Evolutionary conservation across 1,140 invertebrate genomes (phyloP).

Genomic region (Achatina immaculata): DNA sequence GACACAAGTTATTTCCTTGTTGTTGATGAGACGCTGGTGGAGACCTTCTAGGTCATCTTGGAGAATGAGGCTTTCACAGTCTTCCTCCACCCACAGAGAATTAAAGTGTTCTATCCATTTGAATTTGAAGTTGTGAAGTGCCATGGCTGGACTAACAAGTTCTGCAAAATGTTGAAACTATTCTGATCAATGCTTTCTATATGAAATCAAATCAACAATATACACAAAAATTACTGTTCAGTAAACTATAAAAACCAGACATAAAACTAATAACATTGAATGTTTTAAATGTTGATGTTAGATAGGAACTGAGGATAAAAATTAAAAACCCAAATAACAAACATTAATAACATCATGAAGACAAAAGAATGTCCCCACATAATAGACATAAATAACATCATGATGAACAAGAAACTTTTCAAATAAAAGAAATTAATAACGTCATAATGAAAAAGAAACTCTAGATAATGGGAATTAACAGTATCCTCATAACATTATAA

Average conservation of each 20-base stretch:
- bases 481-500: no score
- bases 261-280: not conserved
- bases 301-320: no score
- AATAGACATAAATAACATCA: no score
- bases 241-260: not conserved
- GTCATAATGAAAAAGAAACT: no score
- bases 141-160: no score
- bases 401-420: no score
- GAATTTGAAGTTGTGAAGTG: constrained; percentile 44
- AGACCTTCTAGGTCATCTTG: constrained; percentile 74
- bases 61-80: constrained; percentile 75
- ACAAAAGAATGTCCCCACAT: no score
- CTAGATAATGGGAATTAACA: no score
- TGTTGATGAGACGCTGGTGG: constrained; percentile 75
- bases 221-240: not conserved
- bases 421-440: no score
- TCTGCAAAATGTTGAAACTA: constrained; percentile 23
- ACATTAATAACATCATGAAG: no score
- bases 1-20: constrained; percentile 73
- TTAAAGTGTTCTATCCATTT: constrained; percentile 77
- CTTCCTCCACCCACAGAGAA: constrained; percentile 75
- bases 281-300: no score
- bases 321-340: no score
- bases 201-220: not conserved
- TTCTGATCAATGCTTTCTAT: not conserved